Base-by-base conservation (phyloP, 2,888 invertebrate genomes). In the Candidula unifasciata region DNA sequence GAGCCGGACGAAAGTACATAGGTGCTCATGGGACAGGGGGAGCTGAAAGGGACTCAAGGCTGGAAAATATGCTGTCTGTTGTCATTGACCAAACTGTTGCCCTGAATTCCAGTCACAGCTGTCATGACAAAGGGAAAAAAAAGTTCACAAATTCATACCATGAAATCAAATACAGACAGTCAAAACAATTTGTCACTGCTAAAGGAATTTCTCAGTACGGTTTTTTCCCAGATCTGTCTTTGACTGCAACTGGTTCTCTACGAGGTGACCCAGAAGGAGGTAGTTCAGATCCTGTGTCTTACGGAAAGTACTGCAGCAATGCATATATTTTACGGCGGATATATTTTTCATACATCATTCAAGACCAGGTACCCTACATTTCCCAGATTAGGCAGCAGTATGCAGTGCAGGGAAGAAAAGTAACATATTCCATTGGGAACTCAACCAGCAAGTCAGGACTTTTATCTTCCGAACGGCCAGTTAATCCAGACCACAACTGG, bases 361-460 rank as follows among this genome's bases (percentile, higher is more conserved):
- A 66, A 66, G 44, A 76, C 44, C 18, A 16, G 6, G 64, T 82
- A 27, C 82, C 82, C 13, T 82, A 82, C 66, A 66, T 82, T 52
- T 76, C 82, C 44, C 44, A 76, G 2, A 82, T 82, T 24, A 52
- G 33, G 30, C 33, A 76, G 30, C 82, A 82, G 66, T 82, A 82
- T 30, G 33, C 64, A 30, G 37, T 37, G 1, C 64, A 71, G 27
- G 73, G 81, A 35, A 21, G 54, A 8, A 76, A 66, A 33, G 35
- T 37, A n/a, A 33, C 18, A 8, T 74, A 44, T 35, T 44, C n/a
- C 24, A 44, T 69, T 33, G 82, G 76, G 2, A n/a, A 18, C 24
- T 21, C 35, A 71, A 3, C 44, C 13, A n/a, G 27, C 27, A 44
- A 66, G 66, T 44, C 30, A 27, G 64, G n/a, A n/a, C 2, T 21